Base-by-base conservation (phyloP, 2,797 vertebrate species). In the Ceyx erithaca region DNA sequence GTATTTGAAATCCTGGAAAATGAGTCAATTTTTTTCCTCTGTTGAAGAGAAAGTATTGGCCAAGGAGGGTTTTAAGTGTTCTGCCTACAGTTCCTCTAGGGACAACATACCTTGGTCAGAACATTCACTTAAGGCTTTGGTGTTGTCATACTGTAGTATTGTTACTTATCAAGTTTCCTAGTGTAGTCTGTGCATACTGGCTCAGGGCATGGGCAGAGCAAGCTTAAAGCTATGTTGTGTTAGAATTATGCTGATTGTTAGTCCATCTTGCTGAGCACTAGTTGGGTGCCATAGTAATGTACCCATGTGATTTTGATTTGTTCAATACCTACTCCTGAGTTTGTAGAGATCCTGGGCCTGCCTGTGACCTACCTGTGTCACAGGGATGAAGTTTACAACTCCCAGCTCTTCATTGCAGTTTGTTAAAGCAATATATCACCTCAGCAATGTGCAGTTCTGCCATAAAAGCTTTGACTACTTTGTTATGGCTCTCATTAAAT, bases 61-160 rank as follows among this genome's bases (percentile, higher is more conserved):
- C 10, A 45, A 57, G 49, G 23, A 69, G 37, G 35, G 21, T 31
- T 48, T 77, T 63, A 35, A 54, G 15, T 33, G 20, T 69, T 16
- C 31, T 69, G 15, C 26, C 30, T 4, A 7, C 25, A 31, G n/a
- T 3, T 84, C 19, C 31, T 67, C 9, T 14, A 54, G 54, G 26
- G 51, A 13, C 6, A 8, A 40, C 6, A 7, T 30, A 22, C 35
- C 20, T 41, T 1, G 1, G 37, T 57, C 30, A 37, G 3, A 1
- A 1, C 17, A 61, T 57, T 22, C 11, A 4, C 5, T 40, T 33
- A 37, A 62, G 35, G 3, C 7, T 76, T 54, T 25, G 30, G 10
- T 64, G 31, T 18, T 63, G 35, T 40, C 14, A 18, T 28, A 40
- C 15, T 40, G 31, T 15, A 33, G 8, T 54, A 5, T 2, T 14